These are phyloP conservation scores for Ornithoptera priamus DNA, from an alignment of 2,888 invertebrate genomes.

Conservation along the genomic window DNA sequence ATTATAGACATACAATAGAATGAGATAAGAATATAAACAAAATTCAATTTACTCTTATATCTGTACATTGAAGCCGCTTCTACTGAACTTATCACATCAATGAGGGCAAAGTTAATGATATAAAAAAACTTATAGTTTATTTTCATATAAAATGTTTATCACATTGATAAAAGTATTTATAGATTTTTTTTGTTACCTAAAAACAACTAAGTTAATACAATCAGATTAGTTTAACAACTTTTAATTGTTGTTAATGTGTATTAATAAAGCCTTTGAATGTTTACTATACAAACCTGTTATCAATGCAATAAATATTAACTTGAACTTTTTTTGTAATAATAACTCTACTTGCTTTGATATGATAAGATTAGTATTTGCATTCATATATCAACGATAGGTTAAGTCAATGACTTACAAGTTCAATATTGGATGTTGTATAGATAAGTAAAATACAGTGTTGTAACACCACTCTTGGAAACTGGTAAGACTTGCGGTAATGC, in stretches of 20 bases:
- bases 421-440: conserved; percentile 32
- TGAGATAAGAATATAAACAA: conserved; percentile 1
- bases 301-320: no score
- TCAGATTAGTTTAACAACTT: no score
- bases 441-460: conserved; percentile 2
- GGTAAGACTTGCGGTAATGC: not conserved
- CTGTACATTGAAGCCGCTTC: not conserved
- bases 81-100: no score
- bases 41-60: not conserved
- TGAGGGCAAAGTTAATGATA: no score
- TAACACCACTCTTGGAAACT: not conserved
- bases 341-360: not conserved
- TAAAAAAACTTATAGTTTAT: no score
- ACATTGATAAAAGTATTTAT: no score
- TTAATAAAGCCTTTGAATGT: no score
- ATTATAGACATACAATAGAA: not conserved
- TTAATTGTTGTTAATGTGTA: no score
- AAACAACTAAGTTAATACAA: not conserved
- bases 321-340: not conserved
- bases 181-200: no score
- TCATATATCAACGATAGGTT: conserved; percentile 36
- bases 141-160: not conserved
- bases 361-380: conserved; percentile 21
- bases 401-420: conserved; percentile 41
- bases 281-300: no score